phyloP scores from a whole-genome alignment of 2,797 vertebrate genomes.

The Picus viridis region DNA sequence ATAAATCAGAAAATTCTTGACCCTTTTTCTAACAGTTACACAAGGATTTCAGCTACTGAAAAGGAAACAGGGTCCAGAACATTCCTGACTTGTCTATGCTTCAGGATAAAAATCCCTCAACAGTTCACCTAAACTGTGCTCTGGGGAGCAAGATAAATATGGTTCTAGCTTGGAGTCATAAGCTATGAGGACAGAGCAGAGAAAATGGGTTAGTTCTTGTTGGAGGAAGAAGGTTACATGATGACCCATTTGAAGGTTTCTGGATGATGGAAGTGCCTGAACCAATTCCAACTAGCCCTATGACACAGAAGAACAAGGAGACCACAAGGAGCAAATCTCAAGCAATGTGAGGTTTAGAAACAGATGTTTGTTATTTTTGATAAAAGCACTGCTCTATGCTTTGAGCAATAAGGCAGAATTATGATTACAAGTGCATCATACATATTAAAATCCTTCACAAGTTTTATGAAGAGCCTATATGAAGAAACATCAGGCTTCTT shows the following conservation, averaged over 20 bases:
- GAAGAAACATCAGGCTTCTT: not conserved
- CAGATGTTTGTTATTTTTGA: not conserved
- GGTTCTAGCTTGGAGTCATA: not conserved
- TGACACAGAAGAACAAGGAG: not conserved
- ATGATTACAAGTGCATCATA: not conserved
- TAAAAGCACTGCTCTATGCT: not conserved
- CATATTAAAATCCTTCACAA: not conserved
- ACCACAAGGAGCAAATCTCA: not conserved
- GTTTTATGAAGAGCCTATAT: not conserved
- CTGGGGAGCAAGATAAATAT: conserved; percentile 22
- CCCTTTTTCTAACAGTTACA: not conserved
- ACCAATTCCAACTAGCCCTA: not conserved
- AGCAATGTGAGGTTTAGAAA: not conserved
- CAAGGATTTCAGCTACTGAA: not conserved
- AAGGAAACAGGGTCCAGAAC: not conserved
- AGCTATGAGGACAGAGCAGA: not conserved
- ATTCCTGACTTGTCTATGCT: not conserved
- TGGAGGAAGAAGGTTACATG: not conserved
- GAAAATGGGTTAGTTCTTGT: conserved; percentile 20
- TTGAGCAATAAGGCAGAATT: not conserved
- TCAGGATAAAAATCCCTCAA: not conserved
- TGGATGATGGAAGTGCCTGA: not conserved
- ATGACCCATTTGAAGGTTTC: not conserved
- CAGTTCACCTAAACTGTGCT: not conserved
- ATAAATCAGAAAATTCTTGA: not conserved